A percentile compares a stretch with the other conserved stretches of the same genome.
phyloP scores from a whole-genome alignment of 2,888 invertebrate species.

The Epirrita christyi region DNA sequence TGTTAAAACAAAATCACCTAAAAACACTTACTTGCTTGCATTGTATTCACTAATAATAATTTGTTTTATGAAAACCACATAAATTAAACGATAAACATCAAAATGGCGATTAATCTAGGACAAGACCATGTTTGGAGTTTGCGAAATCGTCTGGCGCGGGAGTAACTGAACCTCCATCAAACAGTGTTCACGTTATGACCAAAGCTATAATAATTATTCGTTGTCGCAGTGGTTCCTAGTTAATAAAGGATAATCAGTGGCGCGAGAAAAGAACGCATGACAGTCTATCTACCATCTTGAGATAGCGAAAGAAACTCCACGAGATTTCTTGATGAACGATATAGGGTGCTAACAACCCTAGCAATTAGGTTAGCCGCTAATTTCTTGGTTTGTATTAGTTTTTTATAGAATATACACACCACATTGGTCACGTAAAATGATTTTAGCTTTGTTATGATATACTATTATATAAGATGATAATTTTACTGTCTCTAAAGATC shows the following conservation, averaged over 20 bases:
- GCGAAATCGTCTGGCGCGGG: slow-evolving; percentile 5
- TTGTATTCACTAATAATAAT: slow-evolving; percentile 1
- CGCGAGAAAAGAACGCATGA: slow-evolving; percentile 30
- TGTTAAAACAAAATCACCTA: not conserved
- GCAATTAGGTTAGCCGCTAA: too few species aligned
- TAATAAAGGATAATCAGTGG: slow-evolving; percentile 29
- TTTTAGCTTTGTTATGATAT: too few species aligned
- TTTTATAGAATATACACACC: too few species aligned
- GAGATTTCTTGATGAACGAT: too few species aligned
- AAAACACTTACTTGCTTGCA: slow-evolving; percentile 18
- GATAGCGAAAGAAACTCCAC: slow-evolving; percentile 1
- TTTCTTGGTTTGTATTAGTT: too few species aligned
- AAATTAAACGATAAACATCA: not conserved
- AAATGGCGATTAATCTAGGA: slow-evolving; percentile 1
- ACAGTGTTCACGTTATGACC: slow-evolving; percentile 22
- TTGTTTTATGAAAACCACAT: slow-evolving; percentile 6
- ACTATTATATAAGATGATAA: too few species aligned
- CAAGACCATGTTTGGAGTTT: slow-evolving; percentile 2
- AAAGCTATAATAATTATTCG: slow-evolving; percentile 13
- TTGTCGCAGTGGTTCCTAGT: slow-evolving; percentile 21
- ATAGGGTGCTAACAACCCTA: too few species aligned
- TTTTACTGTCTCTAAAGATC: too few species aligned
- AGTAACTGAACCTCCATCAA: not conserved
- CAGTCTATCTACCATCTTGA: slow-evolving; percentile 16
- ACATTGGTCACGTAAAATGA: too few species aligned